A percentile compares a stretch with the other conserved stretches of the same genome.
Evolutionary conservation across 2,888 invertebrate species (phyloP).

Genomic region (Microdon myrmicae): DNA sequence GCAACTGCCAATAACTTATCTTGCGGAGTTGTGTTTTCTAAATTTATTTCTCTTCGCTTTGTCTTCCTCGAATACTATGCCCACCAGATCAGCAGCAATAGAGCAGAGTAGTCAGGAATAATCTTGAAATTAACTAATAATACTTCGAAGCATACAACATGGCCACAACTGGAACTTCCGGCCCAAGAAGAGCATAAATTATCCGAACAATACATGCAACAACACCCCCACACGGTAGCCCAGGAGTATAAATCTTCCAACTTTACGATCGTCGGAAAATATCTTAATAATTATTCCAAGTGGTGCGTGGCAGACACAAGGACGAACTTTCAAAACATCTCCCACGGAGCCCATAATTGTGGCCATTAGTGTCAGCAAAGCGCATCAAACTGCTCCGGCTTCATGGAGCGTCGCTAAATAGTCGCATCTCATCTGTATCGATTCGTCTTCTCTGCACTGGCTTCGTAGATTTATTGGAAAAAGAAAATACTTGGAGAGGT

Average conservation of each 20-base stretch:
- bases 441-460: too few relatives aligned
- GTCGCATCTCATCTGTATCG: constrained; percentile 32
- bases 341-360: constrained; percentile 37
- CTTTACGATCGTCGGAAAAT: constrained; percentile 37
- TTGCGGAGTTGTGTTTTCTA: too few relatives aligned
- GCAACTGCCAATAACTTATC: too few relatives aligned
- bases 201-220: constrained; percentile 43
- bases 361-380: constrained; percentile 39
- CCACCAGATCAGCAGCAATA: too few relatives aligned
- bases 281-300: constrained; percentile 31
- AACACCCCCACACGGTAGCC: too few relatives aligned
- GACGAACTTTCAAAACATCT: constrained; percentile 20
- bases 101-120: too few relatives aligned
- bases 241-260: constrained; percentile 31
- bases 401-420: constrained; percentile 32
- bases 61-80: too few relatives aligned
- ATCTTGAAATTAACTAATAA: too few relatives aligned
- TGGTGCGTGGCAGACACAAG: constrained; percentile 15
- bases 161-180: constrained; percentile 38
- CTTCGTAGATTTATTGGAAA: constrained; percentile 25
- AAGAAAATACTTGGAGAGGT: constrained; percentile 10
- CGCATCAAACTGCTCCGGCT: constrained; percentile 16
- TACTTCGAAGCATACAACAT: constrained; percentile 21
- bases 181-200: constrained; percentile 40
- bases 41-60: too few relatives aligned